Evolutionary conservation across 2,113 vertebrate species (phyloP), one percentile per base, ranked within the genome.

Genomic region (Mesoclemmys tuberculata): DNA sequence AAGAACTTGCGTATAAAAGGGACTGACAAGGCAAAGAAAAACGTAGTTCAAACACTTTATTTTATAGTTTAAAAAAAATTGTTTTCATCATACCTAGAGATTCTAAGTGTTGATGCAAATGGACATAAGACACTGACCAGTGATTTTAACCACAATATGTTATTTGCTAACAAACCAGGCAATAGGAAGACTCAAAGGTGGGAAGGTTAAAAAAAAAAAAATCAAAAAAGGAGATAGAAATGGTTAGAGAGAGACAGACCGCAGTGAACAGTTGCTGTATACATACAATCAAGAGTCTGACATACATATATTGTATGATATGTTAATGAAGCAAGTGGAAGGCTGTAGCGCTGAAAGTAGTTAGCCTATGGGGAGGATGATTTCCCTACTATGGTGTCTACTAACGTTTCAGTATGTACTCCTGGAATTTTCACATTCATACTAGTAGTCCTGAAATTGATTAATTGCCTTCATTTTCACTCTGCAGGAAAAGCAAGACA

Each of bases 41-140:
- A 52, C 6, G 7, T 85, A 96, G 85, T 96, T 98, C 92, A 96
- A 97, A 98, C 85, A 92, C 84, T 80, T 98, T 96, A 97, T 97
- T 97, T 87, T 88, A 52, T 95, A 80, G n/a, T 95, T 96, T 82
- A 85, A 94, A 97, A 96, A 97, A 96, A 93, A 87, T 68, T 9
- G 92, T 3, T 31, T 97, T 80, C 84, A 90, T 31, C 4, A 77
- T 88, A 89, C 49, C 79, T 89, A 95, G 84, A 90, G 92, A 93
- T 96, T 82, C 83, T 52, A 84, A 92, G 89, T 90, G 92, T 92
- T 89, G 10, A 78, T 91, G 88, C 88, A 64, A 90, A 82, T 27
- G 80, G 93, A 92, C 2, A 12, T 2, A 6, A 93, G 71, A 88
- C 77, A 90, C 35, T 27, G 84, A 83, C 21, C 88, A 8, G 93